Evolutionary conservation across 2,888 invertebrate species (phyloP), one percentile per base, ranked within the genome.

Genomic region (Steinernema hermaphroditum): DNA sequence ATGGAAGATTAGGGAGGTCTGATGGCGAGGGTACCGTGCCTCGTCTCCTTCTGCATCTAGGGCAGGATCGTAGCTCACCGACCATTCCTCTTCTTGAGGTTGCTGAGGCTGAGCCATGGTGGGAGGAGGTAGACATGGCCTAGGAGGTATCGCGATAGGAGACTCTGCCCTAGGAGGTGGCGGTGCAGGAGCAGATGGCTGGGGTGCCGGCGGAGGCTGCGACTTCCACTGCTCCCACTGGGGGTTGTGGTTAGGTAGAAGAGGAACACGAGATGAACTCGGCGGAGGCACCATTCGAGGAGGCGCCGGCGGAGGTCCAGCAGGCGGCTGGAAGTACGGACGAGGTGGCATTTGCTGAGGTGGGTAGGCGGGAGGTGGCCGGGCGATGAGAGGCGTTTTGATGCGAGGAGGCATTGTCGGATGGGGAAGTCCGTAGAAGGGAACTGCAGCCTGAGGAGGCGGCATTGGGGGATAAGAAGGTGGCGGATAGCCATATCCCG

Each of bases 41-140:
- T 62, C 62, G 4, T 62, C 62, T 1, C 62, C 62, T 32, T 62
- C 62, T 32, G 29, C 62, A 8, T 62, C 62, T 16, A 62, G 14
- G 14, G 62, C 32, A 1, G 62, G 62, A 32, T 62, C 62, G 32
- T 62, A 62, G 62, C 34, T 62, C 32, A 62, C 62, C 29, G 62
- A 62, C 62, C 62, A 62, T 14, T 62, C 62, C 32, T 62, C 62
- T 16, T 29, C 12, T 1, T 62, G 62, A 12, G 37, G 37, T 12
- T 4, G 37, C 37, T 37, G 37, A 37, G 37, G 12, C 37, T 37
- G 62, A 62, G 29, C 22, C 54, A 2, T 22, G 24, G 16, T 19
- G 22, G 54, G 62, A 32, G 62, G 62, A 16, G 62, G 62, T 19
- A 41, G 43, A 41, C 9, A 41, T 41, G 43, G 14, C 14, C 9